Evolutionary conservation across 2,113 vertebrate genomes (phyloP).

Genomic region (Oreochromis aureus): DNA sequence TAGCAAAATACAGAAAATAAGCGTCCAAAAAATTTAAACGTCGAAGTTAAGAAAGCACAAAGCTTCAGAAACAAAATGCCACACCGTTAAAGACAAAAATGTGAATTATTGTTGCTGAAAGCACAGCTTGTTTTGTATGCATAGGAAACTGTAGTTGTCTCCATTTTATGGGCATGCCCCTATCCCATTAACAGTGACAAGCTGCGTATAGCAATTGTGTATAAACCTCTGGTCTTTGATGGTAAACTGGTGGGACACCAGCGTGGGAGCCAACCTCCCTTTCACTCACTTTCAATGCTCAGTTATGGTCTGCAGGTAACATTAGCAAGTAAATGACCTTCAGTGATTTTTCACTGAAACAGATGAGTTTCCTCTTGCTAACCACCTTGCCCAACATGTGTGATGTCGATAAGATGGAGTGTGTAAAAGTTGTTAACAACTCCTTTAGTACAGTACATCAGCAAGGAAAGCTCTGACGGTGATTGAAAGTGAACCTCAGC

Average conservation of each 20-base stretch:
- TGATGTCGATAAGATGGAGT: not conserved
- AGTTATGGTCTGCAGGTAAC: not conserved
- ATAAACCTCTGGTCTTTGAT: not conserved
- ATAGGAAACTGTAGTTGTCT: not conserved
- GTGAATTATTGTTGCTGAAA: not conserved
- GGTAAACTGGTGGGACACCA: not conserved
- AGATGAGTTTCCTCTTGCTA: rapidly evolving
- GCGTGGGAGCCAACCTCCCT: not conserved
- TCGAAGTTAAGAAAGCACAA: not conserved
- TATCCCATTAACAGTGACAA: not conserved
- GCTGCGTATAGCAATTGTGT: not conserved
- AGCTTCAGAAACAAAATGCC: not conserved
- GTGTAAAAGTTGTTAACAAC: not conserved
- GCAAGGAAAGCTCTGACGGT: not conserved
- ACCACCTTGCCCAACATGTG: not conserved
- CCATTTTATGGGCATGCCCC: rapidly evolving
- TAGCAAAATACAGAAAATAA: not conserved
- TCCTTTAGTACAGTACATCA: not conserved
- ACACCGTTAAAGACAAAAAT: not conserved
- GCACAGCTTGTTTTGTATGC: not conserved
- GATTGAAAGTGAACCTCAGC: not conserved
- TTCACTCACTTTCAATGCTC: not conserved
- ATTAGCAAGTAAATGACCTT: not conserved
- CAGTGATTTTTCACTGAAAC: not conserved
- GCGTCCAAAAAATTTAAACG: not conserved